These are phyloP conservation scores for Venustaconcha ellipsiformis DNA, from an alignment of 1,140 invertebrate species.

Conservation along the genomic window DNA sequence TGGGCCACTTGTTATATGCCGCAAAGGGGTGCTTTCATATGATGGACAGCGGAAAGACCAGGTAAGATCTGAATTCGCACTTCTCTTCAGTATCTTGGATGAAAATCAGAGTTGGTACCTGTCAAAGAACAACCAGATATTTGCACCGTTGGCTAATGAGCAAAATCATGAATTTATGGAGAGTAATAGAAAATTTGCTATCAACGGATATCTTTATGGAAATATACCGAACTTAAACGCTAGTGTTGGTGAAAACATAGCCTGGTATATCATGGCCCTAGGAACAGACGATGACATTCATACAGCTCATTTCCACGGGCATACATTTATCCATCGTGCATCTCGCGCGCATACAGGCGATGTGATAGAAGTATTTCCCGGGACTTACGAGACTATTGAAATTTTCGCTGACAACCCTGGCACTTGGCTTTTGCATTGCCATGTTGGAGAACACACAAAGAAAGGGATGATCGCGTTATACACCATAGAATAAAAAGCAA, in stretches of 20 bases:
- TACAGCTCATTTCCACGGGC: constrained; percentile 61
- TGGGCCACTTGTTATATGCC: constrained; percentile 56
- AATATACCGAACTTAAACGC: constrained; percentile 49
- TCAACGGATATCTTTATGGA: constrained; percentile 55
- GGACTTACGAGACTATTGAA: constrained; percentile 49
- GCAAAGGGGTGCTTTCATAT: constrained; percentile 31
- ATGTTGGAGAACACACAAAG: constrained; percentile 35
- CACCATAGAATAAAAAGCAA: constrained; percentile 1
- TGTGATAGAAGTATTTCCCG: constrained; percentile 55
- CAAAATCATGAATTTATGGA: constrained; percentile 34
- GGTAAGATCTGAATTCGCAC: constrained; percentile 51
- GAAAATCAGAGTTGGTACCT: constrained; percentile 59
- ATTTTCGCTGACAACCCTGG: constrained; percentile 56
- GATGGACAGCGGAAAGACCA: constrained; percentile 23
- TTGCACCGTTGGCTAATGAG: constrained; percentile 36
- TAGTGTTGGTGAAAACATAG: constrained; percentile 36
- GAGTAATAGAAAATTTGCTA: constrained; percentile 50
- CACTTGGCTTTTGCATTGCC: constrained; percentile 52
- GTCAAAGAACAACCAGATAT: constrained; percentile 34
- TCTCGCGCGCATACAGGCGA: constrained; percentile 41
- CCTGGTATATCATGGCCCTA: constrained; percentile 55
- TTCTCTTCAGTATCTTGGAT: constrained; percentile 50
- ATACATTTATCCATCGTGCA: constrained; percentile 42
- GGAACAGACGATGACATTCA: constrained; percentile 53
- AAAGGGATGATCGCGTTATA: constrained; percentile 41